Conservation (phyloP, 2,888 invertebrate species). For the Dasysyrphus tricinctus region DNA sequence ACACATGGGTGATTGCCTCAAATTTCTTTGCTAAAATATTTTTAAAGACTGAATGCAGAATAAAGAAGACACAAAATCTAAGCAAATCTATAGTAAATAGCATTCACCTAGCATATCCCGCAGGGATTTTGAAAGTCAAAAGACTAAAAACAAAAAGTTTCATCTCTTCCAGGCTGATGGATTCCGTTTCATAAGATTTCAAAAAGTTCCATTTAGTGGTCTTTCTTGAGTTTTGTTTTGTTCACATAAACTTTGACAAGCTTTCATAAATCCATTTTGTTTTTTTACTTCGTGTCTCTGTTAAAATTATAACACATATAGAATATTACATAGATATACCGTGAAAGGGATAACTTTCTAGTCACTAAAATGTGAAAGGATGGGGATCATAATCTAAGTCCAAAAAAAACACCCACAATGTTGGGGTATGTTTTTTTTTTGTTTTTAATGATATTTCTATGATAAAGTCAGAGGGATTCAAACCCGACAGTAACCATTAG, state of each 20-base stretch:
- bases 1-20: no score
- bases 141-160: neutral
- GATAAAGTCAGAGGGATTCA: constrained; percentile 39
- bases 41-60: no score
- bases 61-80: no score
- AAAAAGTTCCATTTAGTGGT: constrained; percentile 24
- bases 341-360: constrained; percentile 47
- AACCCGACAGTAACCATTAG: constrained; percentile 38
- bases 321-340: constrained; percentile 12
- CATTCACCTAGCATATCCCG: neutral
- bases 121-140: constrained; percentile 30
- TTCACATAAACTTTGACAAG: neutral
- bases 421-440: neutral
- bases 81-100: neutral
- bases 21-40: no score
- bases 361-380: constrained; percentile 34
- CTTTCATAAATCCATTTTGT: constrained; percentile 31
- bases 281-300: constrained; percentile 26
- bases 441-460: constrained; percentile 54
- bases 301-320: constrained; percentile 33
- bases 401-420: neutral
- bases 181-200: neutral
- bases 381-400: constrained; percentile 17
- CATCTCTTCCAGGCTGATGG: constrained; percentile 20
- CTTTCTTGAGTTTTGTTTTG: constrained; percentile 28